These are phyloP conservation scores for Austrolebias charrua DNA, from an alignment of 2,797 vertebrate genomes.

Conservation along the genomic window DNA sequence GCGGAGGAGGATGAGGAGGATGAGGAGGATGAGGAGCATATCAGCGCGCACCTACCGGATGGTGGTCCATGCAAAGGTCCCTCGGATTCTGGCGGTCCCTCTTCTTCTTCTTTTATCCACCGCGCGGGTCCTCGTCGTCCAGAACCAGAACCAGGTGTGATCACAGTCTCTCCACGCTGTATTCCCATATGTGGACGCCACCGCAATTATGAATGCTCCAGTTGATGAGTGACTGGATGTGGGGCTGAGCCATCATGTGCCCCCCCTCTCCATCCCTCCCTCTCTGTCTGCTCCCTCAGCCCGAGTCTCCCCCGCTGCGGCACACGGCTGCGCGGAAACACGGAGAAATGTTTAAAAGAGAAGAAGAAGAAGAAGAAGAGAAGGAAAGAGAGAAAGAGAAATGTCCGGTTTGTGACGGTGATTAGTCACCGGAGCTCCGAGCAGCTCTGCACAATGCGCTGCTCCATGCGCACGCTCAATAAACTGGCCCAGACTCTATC, in stretches of 20 bases:
- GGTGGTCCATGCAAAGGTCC: constrained; percentile 11
- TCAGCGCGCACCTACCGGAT: constrained; percentile 69
- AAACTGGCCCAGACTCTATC: constrained; percentile 46
- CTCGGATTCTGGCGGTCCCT: not conserved
- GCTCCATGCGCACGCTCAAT: constrained; percentile 50
- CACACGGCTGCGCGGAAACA: constrained; percentile 62
- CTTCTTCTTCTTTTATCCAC: constrained; percentile 27
- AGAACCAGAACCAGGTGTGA: constrained; percentile 60
- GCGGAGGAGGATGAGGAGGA: no score
- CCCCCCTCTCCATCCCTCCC: constrained; percentile 28
- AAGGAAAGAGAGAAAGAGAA: constrained; percentile 3
- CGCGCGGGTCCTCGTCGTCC: constrained; percentile 53
- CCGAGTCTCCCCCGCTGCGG: constrained; percentile 76
- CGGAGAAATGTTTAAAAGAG: constrained; percentile 23
- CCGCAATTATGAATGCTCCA: constrained; percentile 60
- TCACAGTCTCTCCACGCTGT: constrained; percentile 64
- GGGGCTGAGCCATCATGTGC: constrained; percentile 65
- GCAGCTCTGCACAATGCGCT: constrained; percentile 27
- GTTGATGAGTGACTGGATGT: constrained; percentile 67
- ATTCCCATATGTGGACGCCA: constrained; percentile 76
- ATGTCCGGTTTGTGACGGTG: constrained; percentile 57
- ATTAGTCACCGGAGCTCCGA: constrained; percentile 55
- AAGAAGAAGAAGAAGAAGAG: no score
- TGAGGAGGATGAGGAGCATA: constrained; percentile 56
- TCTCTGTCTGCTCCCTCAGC: constrained; percentile 69